Evolutionary conservation across 37 sponge, comb jelly and placozoan species (phyloP).

Genomic region (Aplysina aerophoba): DNA sequence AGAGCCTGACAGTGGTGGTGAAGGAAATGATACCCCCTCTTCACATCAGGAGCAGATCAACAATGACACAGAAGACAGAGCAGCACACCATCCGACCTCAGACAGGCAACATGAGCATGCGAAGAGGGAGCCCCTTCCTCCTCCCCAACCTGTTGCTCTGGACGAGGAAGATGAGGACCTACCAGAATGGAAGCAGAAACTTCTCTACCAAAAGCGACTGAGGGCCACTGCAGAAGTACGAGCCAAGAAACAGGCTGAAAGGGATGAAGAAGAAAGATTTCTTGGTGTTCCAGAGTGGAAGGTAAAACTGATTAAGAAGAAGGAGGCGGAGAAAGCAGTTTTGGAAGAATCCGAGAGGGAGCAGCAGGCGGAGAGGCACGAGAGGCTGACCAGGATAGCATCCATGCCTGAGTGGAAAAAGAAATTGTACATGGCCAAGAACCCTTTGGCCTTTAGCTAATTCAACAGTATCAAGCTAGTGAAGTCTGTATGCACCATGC

Average conservation of each 20-base stretch:
- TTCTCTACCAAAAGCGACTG: conserved; percentile 52
- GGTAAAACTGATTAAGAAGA: conserved; percentile 69
- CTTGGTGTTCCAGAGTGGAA: conserved; percentile 73
- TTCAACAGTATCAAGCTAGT: too few species aligned
- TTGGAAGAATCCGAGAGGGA: conserved; percentile 25
- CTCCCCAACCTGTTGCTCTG: neutral
- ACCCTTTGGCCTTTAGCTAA: conserved; percentile 36
- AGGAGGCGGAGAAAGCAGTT: conserved; percentile 35
- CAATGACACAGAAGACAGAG: neutral
- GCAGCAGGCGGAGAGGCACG: conserved; percentile 20
- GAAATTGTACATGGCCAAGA: conserved; percentile 67
- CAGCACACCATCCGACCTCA: neutral
- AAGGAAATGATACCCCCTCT: neutral
- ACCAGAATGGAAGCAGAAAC: conserved; percentile 75
- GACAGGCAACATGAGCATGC: neutral
- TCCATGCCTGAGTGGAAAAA: conserved; percentile 91
- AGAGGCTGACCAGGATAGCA: conserved; percentile 56
- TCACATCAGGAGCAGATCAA: too few species aligned
- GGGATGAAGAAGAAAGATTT: conserved; percentile 44
- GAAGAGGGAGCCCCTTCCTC: neutral
- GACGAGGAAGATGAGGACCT: conserved; percentile 33
- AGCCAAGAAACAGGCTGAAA: neutral
- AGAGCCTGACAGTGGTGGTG: neutral
- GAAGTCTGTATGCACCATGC: too few species aligned
- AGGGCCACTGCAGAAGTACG: neutral